Conservation (phyloP, 2,113 vertebrate genomes). For the Megalops atlanticus region DNA sequence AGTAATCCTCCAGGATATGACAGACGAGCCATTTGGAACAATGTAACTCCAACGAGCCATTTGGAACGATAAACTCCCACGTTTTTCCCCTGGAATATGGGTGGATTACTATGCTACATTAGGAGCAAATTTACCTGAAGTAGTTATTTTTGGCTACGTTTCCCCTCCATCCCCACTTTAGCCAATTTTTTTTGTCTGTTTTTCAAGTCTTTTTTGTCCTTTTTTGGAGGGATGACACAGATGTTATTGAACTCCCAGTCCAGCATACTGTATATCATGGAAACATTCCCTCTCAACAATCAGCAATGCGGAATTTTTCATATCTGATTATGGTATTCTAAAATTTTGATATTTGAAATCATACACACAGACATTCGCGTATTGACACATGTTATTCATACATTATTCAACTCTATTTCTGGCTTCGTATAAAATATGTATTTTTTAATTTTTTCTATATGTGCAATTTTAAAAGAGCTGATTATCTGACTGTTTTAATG, state of each 20-base stretch:
- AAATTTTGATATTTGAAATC: too few relatives aligned
- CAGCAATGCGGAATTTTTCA: too few relatives aligned
- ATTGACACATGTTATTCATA: too few relatives aligned
- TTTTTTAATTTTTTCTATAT: too few relatives aligned
- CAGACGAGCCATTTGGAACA: constrained; percentile 31
- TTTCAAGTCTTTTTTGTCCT: background rate
- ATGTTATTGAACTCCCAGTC: background rate
- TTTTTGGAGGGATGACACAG: background rate
- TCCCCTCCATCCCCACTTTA: constrained; percentile 36
- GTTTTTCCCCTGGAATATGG: constrained; percentile 30
- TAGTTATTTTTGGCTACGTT: constrained; percentile 47
- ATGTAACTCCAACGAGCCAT: constrained; percentile 26
- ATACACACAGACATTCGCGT: too few relatives aligned
- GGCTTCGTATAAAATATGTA: too few relatives aligned
- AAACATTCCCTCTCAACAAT: background rate
- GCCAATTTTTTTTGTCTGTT: constrained; percentile 2
- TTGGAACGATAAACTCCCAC: constrained; percentile 30
- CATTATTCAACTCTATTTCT: too few relatives aligned
- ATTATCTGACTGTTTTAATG: too few relatives aligned
- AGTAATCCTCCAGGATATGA: constrained; percentile 11
- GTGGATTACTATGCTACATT: constrained; percentile 35
- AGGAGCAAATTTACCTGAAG: constrained; percentile 50
- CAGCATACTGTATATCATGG: background rate
- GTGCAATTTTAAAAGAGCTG: too few relatives aligned
- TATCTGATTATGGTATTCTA: too few relatives aligned